These are phyloP conservation scores for Agrypnia vestita DNA, from an alignment of 1,140 invertebrate genomes.

Conservation along the genomic window DNA sequence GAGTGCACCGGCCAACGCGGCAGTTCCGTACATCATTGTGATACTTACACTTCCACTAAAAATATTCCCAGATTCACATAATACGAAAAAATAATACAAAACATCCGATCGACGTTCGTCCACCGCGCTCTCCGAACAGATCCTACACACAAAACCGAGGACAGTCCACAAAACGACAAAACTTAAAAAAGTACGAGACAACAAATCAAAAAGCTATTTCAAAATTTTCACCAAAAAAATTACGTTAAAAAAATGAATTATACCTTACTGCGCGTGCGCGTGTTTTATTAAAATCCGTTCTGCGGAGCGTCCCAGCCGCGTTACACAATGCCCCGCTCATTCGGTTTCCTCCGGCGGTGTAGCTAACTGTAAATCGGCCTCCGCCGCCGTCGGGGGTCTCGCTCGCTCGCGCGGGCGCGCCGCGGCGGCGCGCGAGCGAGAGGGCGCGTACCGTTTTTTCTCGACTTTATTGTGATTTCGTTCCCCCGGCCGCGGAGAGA, in stretches of 20 bases:
- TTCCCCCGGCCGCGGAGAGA: constrained; percentile 1
- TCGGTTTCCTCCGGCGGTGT: constrained; percentile 16
- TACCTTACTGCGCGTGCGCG: background rate
- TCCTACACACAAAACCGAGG: constrained; percentile 17
- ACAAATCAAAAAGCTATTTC: background rate
- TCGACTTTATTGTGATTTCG: constrained; percentile 34
- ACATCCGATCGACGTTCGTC: constrained; percentile 10
- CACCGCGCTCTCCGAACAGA: background rate
- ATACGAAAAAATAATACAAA: background rate
- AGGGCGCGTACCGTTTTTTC: constrained; percentile 27
- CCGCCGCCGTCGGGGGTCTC: constrained; percentile 14
- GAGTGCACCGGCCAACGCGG: no score
- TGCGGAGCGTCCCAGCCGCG: background rate
- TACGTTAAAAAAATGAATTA: background rate
- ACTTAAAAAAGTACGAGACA: background rate
- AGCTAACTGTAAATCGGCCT: constrained; percentile 33
- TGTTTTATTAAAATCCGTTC: background rate
- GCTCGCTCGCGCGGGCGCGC: background rate
- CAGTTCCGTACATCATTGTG: no score
- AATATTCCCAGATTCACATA: constrained; percentile 20
- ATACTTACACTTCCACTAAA: background rate
- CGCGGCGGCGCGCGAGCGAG: background rate
- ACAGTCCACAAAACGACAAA: background rate
- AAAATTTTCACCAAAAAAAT: background rate
- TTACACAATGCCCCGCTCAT: constrained; percentile 16